Conservation (phyloP, 2,888 invertebrate genomes). For the Heliconius hortense region DNA sequence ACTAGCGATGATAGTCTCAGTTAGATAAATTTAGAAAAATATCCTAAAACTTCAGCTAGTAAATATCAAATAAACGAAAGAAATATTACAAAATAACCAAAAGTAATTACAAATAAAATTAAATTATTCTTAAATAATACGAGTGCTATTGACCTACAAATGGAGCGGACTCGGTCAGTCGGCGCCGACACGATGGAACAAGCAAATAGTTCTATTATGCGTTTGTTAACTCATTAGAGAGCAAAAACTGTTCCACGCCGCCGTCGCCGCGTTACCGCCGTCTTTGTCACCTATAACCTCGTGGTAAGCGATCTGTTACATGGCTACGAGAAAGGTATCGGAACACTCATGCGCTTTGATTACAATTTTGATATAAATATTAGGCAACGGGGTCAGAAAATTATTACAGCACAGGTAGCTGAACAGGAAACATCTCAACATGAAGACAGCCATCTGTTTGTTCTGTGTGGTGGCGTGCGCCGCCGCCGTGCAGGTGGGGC, state of each 20-base stretch:
- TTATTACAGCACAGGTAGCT: conserved; percentile 67
- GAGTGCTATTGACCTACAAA: conserved; percentile 24
- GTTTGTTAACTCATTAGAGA: conserved; percentile 27
- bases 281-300: conserved; percentile 78
- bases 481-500: conserved; percentile 65
- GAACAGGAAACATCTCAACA: conserved; percentile 67
- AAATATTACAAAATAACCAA: neutral
- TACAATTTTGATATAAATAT: conserved; percentile 75
- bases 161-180: conserved; percentile 3
- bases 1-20: no score
- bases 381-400: conserved; percentile 71
- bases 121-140: conserved; percentile 15
- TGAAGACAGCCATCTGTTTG: conserved; percentile 61
- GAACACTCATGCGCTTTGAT: conserved; percentile 69
- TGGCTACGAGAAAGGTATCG: conserved; percentile 71
- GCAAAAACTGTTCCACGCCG: conserved; percentile 62
- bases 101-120: conserved; percentile 9
- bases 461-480: conserved; percentile 57
- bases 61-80: neutral
- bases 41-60: no score
- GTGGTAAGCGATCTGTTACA: conserved; percentile 76
- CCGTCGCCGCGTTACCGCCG: conserved; percentile 55
- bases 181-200: neutral
- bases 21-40: no score
- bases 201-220: conserved; percentile 9